Base-by-base conservation (phyloP, 2,797 vertebrate species). In the Pogonophryne albipinna region DNA sequence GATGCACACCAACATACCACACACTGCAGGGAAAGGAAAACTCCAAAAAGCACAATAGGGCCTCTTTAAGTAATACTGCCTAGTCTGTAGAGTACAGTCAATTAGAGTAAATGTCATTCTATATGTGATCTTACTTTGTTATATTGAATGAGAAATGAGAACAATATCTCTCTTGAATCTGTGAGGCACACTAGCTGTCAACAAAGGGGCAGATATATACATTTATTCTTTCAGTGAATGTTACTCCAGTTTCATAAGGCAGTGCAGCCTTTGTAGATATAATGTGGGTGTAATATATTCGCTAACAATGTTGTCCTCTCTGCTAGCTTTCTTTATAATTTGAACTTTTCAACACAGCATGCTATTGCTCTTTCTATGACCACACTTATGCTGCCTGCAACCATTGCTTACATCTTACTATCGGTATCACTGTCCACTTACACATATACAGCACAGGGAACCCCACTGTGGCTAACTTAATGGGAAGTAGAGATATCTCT, bases 81-180 rank as follows among this genome's bases (percentile, higher is more conserved):
- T 34, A 6, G 8, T 34, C 34, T 34, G 34, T 34, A 27, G 12
- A 47, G 15, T 16, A 46, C n/a, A 46, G 44, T 42, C 38, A 47
- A 71, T 27, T 4, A 34, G 38, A 80, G 23, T 56, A 2, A 56
- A 20, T 23, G 49, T 45, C 42, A 9, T 47, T 67, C 17, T 49
- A 0, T 12, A 4, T 34, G 41, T 0, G 10, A 15, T 53, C 13
- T 52, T 3, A 31, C 14, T 11, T 56, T 53, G 50, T 41, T 19
- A 46, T 47, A 47, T 42, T 59, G 58, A 74, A 56, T 50, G 23
- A 65, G 17, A 74, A 49, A 34, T 4, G 27, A 12, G 71, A 4
- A 52, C 66, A 23, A 44, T 6, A 38, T n/a, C 6, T 66, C 15
- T 52, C 61, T 74, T 59, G 53, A 67, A 60, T 78, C 42, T 74